Base-by-base conservation (phyloP, 2,888 invertebrate species). In the Himalopsyche japonica region DNA sequence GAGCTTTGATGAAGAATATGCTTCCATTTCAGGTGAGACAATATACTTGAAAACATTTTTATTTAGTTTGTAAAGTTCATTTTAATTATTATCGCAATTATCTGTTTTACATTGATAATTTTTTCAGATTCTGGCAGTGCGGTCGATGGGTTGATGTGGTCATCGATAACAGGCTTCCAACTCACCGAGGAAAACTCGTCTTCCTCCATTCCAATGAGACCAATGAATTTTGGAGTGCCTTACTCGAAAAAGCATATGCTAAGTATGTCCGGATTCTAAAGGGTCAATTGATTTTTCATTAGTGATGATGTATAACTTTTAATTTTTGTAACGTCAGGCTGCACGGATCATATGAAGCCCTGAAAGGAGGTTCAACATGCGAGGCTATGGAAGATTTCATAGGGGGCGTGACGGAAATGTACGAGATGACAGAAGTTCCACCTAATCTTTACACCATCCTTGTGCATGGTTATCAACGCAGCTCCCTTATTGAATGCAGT, bases 361-460 rank as follows among this genome's bases (percentile, higher is more conserved):
- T 99, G 0, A 98, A 98, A 90, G 99, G 99, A 34, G 99, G 99
- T 20, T 97, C 98, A 0, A 98, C 99, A 0, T 97, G 98, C 89
- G 99, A 99, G 90, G 99, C 99, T 0, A 98, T 99, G 97, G 99
- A 99, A 91, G 99, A 99, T 92, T 99, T 99, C 90, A 99, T 99
- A 0, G 98, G 98, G 0, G 98, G 98, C 5, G 97, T 98, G 0
- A 96, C 97, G 0, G 98, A 98, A 90, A 96, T 97, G 95, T 98
- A 97, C 89, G 97, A 98, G 88, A 93, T 98, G 88, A 93, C 95
- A 15, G 94, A 96, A 84, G 93, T 95, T 32, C 98, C 98, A 0
- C 94, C 96, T 18, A 96, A 98, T 92, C 93, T 98, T 88, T 98
- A 96, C 90, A 95, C 95, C 88, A 97, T 98, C 88, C 92, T 99